phyloP scores from a whole-genome alignment of 1,140 invertebrate species.

The Temnothorax curvispinosus region DNA sequence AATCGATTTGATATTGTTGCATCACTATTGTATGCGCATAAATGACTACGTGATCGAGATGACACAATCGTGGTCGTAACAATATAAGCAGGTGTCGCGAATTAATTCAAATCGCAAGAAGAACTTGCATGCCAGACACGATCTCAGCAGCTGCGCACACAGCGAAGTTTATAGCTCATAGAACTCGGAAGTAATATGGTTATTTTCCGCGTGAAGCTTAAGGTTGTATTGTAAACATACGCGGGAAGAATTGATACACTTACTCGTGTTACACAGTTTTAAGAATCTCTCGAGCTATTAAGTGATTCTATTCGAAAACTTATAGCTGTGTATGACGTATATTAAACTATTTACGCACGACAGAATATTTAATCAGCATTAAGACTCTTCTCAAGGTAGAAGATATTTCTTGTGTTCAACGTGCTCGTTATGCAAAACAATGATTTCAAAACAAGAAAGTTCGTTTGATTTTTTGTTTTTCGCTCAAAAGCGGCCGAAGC shows the following conservation, averaged over 20 bases:
- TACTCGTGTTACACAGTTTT: not conserved
- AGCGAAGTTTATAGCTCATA: not conserved
- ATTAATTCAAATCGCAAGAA: slow-evolving; percentile 47
- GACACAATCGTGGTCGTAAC: slow-evolving; percentile 37
- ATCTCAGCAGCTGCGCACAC: not conserved
- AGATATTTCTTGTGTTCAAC: not conserved
- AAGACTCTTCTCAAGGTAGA: not conserved
- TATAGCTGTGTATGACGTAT: too few relatives aligned
- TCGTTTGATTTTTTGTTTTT: not conserved
- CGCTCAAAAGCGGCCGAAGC: not conserved
- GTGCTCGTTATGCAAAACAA: not conserved
- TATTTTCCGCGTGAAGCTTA: not conserved
- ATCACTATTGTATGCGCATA: not conserved
- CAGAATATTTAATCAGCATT: not conserved
- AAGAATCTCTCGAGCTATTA: not conserved
- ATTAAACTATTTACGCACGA: not conserved
- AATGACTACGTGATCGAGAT: slow-evolving; percentile 17
- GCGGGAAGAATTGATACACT: not conserved
- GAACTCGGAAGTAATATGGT: not conserved
- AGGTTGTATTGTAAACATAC: not conserved
- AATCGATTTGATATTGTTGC: slow-evolving; percentile 37
- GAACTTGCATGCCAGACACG: slow-evolving; percentile 43
- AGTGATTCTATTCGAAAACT: not conserved
- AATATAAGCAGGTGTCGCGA: slow-evolving; percentile 36
- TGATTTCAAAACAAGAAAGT: not conserved